Evolutionary conservation across 2,113 vertebrate genomes (phyloP), one percentile per base, ranked within the genome.

Genomic region (Echinops telfairi): DNA sequence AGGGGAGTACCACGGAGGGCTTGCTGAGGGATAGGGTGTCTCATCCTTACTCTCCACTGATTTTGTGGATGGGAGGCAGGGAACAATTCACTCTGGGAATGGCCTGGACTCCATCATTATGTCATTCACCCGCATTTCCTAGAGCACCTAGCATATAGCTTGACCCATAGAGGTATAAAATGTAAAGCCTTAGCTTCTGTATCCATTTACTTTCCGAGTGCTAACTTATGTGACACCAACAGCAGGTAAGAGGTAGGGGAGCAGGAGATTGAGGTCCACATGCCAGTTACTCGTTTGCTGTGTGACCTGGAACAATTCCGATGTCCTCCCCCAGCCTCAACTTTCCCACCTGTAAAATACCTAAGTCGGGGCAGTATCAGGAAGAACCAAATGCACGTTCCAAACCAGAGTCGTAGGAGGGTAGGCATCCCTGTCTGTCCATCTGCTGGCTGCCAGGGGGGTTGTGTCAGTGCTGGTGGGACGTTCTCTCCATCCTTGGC

Each of bases 61-160:
- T 70, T 92, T 71, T 68, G 5, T 70, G 88, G 47, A 62, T 47
- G 81, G 31, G 14, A 83, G 25, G 64, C 10, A 29, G 68, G 29
- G 20, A 73, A 80, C 53, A n/a, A 17, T 64, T 53, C 36, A 31
- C 9, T 38, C 29, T 31, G 5, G 6, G 31, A 14, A 7, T 19
- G 2, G 0, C 36, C n/a, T 40, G 47, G 27, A 12, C 0, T 40
- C 47, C 57, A 75, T 6, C 53, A 66, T 2, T 0, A 0, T 29
- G 71, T 36, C 58, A 62, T 77, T 58, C 6, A 16, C 79, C 19
- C 58, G 36, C 3, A 62, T 71, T 89, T 91, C 73, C 53, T 17
- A 25, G 27, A 91, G 16, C 40, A 58, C 33, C 23, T 60, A 53
- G 57, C 81, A 79, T n/a, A 66, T 62, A 53, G 19, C 15, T 71